Percentiles rank a stretch among this genome's conserved stretches.
phyloP scores from a whole-genome alignment of 2,888 invertebrate genomes.

The Acanthococcus lagerstroemiae region DNA sequence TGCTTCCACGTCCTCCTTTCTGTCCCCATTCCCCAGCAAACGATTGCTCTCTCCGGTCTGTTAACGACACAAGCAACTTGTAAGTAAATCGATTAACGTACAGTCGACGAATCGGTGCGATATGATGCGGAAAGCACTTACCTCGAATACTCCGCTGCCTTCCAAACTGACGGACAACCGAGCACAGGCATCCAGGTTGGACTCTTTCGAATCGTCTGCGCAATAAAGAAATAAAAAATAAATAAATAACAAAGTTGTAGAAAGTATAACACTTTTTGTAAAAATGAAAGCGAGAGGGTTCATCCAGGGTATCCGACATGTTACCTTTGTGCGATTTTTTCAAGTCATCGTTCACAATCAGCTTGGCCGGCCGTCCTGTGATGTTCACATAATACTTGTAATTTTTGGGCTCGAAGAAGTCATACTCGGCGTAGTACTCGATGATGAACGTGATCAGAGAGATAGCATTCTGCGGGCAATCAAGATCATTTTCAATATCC shows the following conservation, averaged over 20 bases:
- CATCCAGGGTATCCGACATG: too few species aligned
- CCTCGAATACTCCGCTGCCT: constrained; percentile 20
- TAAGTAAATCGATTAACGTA: too few species aligned
- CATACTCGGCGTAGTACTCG: constrained; percentile 91
- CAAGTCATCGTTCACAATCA: constrained; percentile 5
- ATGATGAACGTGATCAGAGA: constrained; percentile 94
- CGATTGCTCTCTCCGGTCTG: constrained; percentile 6
- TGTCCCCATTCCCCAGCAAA: constrained; percentile 12
- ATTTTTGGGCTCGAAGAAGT: constrained; percentile 86
- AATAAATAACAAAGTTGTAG: background rate
- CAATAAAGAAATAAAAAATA: background rate
- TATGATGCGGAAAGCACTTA: background rate
- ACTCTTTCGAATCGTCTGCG: constrained; percentile 20
- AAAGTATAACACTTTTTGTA: too few species aligned
- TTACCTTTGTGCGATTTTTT: constrained; percentile 12
- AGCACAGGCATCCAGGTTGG: constrained; percentile 24
- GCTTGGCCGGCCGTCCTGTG: constrained; percentile 55
- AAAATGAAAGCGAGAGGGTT: too few species aligned
- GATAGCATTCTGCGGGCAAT: constrained; percentile 86
- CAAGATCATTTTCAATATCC: too few species aligned
- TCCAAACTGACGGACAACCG: constrained; percentile 18
- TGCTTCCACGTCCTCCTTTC: constrained; percentile 16
- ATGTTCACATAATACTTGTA: constrained; percentile 93
- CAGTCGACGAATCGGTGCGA: too few species aligned
- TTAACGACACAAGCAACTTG: too few species aligned